Evolutionary conservation across 2,888 invertebrate species (phyloP).

Genomic region (Lobophora halterata): DNA sequence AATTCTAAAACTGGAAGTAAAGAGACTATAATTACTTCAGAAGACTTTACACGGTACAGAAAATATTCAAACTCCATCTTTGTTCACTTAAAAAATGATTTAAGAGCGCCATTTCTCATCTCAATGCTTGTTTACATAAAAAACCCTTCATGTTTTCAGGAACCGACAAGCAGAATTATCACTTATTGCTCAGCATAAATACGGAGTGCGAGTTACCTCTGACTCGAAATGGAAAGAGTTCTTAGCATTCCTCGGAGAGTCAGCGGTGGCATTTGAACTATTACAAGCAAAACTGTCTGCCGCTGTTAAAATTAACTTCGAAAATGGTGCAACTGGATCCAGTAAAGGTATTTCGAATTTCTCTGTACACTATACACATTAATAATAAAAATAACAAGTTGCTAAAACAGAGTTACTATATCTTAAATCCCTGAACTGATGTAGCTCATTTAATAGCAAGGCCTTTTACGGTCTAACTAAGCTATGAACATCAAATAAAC

Average conservation of each 20-base stretch:
- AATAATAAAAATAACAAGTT: too few species aligned
- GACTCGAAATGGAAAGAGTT: slow-evolving; percentile 76
- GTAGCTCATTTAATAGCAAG: too few species aligned
- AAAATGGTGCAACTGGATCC: slow-evolving; percentile 62
- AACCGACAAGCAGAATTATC: slow-evolving; percentile 83
- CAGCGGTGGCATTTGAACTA: slow-evolving; percentile 85
- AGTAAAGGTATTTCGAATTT: slow-evolving; percentile 72
- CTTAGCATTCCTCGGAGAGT: slow-evolving; percentile 82
- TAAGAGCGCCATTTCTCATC: too few species aligned
- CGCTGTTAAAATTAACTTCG: slow-evolving; percentile 77
- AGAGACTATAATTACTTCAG: slow-evolving; percentile 66
- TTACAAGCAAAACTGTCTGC: slow-evolving; percentile 84
- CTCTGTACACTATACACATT: too few species aligned
- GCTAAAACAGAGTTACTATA: too few species aligned
- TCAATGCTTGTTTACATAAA: too few species aligned
- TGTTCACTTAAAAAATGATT: background rate
- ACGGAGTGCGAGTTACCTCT: slow-evolving; percentile 77
- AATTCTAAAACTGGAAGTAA: slow-evolving; percentile 79
- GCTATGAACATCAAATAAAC: too few species aligned
- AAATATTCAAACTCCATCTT: background rate
- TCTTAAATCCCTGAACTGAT: too few species aligned
- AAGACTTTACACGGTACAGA: slow-evolving; percentile 76
- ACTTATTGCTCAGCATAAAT: slow-evolving; percentile 85
- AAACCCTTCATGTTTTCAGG: too few species aligned
- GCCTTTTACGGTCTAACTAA: too few species aligned